Evolutionary conservation across 2,888 invertebrate genomes (phyloP), one percentile per base, ranked within the genome.

Genomic region (Pyrochroa serraticornis): DNA sequence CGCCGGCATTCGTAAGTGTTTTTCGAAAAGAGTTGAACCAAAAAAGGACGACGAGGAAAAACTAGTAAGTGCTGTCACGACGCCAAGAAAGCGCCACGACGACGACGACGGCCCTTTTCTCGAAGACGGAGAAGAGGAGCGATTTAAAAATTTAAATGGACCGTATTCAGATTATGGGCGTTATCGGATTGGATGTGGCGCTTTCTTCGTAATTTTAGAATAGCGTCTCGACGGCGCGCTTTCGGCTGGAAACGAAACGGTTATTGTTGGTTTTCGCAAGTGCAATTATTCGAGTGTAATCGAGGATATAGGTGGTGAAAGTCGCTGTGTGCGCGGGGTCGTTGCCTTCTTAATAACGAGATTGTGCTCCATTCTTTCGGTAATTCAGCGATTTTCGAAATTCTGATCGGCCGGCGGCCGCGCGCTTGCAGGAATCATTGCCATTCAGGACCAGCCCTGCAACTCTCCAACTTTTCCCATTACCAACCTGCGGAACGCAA

Each of bases 271-370:
- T 63, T 65, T 65, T 65, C 58, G 58, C 65, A 63, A 63, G 60
- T 63, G 53, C 54, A 60, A 49, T 60, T 60, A 57, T 53, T 52
- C 44, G 53, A 58, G 58, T 50, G 53, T 55, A 60, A 54, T 64
- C 45, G 45, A 60, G 56, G 60, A 64, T 64, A 55, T 58, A 62
- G 67, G 68, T 68, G 68, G 68, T 67, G 68, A 68, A 68, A 68
- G 67, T 64, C 14, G 38, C 52, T 63, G 59, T 58, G 43, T 57
- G 56, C 48, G 45, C 59, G 66, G 64, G 66, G 68, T 67, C 66
- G 63, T 63, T 65, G 65, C 55, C 66, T 65, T 57, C 54, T 52
- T 55, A 45, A 54, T 49, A 53, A 48, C 22, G 22, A 22, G 22
- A 22, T 22, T 22, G 22, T 22, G 22, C 22, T 22, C 22, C 22